phyloP scores from a whole-genome alignment of 2,888 invertebrate genomes.

The Anthrax anthrax region DNA sequence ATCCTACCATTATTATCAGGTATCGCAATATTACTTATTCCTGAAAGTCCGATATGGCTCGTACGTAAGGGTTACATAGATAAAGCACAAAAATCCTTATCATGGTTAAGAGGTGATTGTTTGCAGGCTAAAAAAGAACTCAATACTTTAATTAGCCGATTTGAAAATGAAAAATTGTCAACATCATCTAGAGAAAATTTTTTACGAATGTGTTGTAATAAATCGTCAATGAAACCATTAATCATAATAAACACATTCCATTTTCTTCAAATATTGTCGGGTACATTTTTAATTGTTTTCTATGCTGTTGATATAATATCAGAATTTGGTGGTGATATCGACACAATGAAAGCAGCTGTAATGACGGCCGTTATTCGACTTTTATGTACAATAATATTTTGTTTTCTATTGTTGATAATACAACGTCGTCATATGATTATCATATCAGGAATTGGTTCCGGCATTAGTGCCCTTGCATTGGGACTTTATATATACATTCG shows the following conservation, averaged over 20 bases:
- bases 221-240: slow-evolving; percentile 55
- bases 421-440: slow-evolving; percentile 52
- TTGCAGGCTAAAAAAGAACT: slow-evolving; percentile 44
- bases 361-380: slow-evolving; percentile 53
- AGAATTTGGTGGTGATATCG: slow-evolving; percentile 37
- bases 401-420: slow-evolving; percentile 46
- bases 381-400: slow-evolving; percentile 48
- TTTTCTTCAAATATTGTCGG: slow-evolving; percentile 55
- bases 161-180: slow-evolving; percentile 40
- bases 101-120: slow-evolving; percentile 45
- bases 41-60: slow-evolving; percentile 65
- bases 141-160: slow-evolving; percentile 44
- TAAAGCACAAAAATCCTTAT: slow-evolving; percentile 42
- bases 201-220: slow-evolving; percentile 38
- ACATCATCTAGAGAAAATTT: slow-evolving; percentile 35
- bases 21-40: slow-evolving; percentile 47
- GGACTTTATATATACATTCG: slow-evolving; percentile 38
- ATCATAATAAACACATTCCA: slow-evolving; percentile 59
- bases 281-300: slow-evolving; percentile 63
- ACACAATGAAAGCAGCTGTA: slow-evolving; percentile 46
- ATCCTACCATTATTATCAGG: slow-evolving; percentile 45
- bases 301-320: slow-evolving; percentile 61
- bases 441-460: slow-evolving; percentile 51
- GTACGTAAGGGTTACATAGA: slow-evolving; percentile 43
- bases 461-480: slow-evolving; percentile 45